A percentile compares a stretch with the other conserved stretches of the same genome.
These are phyloP conservation scores for Apotomis capreana DNA, from an alignment of 2,888 invertebrate species.

Conservation along the genomic window DNA sequence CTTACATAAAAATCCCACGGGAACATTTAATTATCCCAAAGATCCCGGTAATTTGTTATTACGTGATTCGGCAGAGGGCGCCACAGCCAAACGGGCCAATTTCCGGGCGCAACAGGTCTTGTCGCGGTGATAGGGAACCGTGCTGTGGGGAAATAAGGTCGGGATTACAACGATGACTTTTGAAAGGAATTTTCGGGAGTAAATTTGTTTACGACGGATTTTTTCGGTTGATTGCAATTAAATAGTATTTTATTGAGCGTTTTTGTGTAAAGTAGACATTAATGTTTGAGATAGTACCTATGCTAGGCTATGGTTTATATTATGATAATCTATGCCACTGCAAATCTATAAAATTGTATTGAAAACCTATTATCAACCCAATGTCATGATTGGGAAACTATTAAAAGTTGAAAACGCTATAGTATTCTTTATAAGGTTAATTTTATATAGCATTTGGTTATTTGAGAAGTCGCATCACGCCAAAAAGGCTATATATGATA, in stretches of 20 bases:
- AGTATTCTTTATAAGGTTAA: too few species aligned
- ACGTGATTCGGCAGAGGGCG: conserved; percentile 72
- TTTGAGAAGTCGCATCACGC: too few species aligned
- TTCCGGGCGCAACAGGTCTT: conserved; percentile 78
- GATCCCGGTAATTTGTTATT: conserved; percentile 69
- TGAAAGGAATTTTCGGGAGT: conserved; percentile 50
- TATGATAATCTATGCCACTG: too few species aligned
- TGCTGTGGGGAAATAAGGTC: conserved; percentile 6
- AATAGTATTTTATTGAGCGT: conserved; percentile 26
- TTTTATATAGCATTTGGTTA: too few species aligned
- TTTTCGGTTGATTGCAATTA: conserved; percentile 43
- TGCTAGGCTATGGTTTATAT: too few species aligned
- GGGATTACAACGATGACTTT: background rate
- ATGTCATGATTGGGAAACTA: too few species aligned
- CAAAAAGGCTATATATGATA: too few species aligned
- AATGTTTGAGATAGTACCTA: too few species aligned
- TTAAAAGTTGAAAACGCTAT: too few species aligned
- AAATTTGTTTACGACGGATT: conserved; percentile 51
- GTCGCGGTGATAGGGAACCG: conserved; percentile 1
- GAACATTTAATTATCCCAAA: conserved; percentile 75
- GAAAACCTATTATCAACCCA: too few species aligned
- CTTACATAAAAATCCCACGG: conserved; percentile 47
- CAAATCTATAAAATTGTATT: background rate
- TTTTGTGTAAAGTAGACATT: background rate
- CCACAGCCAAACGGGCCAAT: conserved; percentile 70